Evolutionary conservation across 2,797 vertebrate species (phyloP), one percentile per base, ranked within the genome.

Genomic region (Austrolebias charrua): DNA sequence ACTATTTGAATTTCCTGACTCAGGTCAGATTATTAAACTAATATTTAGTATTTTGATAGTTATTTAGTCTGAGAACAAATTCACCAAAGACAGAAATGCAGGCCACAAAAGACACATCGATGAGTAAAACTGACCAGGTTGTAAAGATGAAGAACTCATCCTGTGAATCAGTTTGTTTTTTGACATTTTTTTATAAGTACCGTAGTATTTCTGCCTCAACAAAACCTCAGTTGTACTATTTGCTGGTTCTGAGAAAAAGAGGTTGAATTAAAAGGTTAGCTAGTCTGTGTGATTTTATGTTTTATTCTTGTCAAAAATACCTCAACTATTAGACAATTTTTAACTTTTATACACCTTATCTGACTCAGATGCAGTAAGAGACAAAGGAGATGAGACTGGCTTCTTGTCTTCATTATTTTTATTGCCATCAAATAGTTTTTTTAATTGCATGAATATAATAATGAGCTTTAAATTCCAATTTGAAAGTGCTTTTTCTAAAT

Each of bases 401-500:
- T 51, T 43, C 18, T 11, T 64, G n/a, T 65, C 29, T 42, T 47
- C 28, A 18, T 72, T 40, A 18, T 35, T 67, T 51, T 29, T n/a
- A 35, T 44, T 18, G n/a, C 29, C 43, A 64, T 42, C 49, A 62
- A 56, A 66, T 16, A 77, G 15, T 40, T 42, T 49, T 56, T 57
- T 61, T 66, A 66, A 49, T 52, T 20, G 19, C 28, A 51, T 48
- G n/a, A 50, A 54, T 58, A 62, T 19, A 38, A 29, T 16, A 7
- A 66, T 38, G 19, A 42, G 28, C 2, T 6, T 50, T 11, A 60
- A 63, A 51, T 55, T 28, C 35, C 38, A 33, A 1, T 8, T 48
- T 29, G 65, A 73, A 64, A 60, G 47, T 74, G 69, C 63, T 61
- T 75, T 54, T 73, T 46, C 66, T 66, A 40, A 69, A 72, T 55